These are phyloP conservation scores for Balanococcus diminutus DNA, from an alignment of 2,888 invertebrate genomes.

Conservation along the genomic window DNA sequence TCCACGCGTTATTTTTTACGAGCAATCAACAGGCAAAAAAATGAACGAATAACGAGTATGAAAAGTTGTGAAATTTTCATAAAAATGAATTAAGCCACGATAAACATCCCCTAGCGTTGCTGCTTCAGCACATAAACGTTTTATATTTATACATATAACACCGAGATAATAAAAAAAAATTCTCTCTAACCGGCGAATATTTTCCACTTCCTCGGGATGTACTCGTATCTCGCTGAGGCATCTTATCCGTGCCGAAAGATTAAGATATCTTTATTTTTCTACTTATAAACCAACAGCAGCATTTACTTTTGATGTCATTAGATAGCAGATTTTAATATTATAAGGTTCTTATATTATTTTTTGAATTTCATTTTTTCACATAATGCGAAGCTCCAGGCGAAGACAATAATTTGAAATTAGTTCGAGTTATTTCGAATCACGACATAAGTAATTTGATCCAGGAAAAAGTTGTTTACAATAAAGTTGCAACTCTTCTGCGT, in stretches of 20 bases:
- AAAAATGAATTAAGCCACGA: neutral
- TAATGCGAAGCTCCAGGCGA: too few species aligned
- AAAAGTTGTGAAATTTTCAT: neutral
- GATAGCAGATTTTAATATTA: too few species aligned
- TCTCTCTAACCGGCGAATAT: neutral
- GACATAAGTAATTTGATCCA: too few species aligned
- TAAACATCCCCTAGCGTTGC: conserved; percentile 3
- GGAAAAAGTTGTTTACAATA: too few species aligned
- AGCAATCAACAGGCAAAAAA: conserved; percentile 3
- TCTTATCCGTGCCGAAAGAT: neutral
- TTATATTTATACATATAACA: neutral
- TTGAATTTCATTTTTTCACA: too few species aligned
- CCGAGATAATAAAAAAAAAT: neutral
- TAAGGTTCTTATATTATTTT: too few species aligned
- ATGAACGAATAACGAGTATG: neutral
- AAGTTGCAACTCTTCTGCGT: too few species aligned
- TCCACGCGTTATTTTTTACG: neutral
- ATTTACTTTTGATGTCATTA: too few species aligned
- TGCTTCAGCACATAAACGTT: neutral
- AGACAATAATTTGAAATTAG: too few species aligned
- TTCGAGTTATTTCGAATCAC: too few species aligned
- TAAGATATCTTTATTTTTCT: neutral
- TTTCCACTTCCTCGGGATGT: neutral
- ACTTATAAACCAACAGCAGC: too few species aligned
- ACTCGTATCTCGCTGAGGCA: neutral